phyloP scores from a whole-genome alignment of 2,113 vertebrate species.

The Maccullochella peelii region DNA sequence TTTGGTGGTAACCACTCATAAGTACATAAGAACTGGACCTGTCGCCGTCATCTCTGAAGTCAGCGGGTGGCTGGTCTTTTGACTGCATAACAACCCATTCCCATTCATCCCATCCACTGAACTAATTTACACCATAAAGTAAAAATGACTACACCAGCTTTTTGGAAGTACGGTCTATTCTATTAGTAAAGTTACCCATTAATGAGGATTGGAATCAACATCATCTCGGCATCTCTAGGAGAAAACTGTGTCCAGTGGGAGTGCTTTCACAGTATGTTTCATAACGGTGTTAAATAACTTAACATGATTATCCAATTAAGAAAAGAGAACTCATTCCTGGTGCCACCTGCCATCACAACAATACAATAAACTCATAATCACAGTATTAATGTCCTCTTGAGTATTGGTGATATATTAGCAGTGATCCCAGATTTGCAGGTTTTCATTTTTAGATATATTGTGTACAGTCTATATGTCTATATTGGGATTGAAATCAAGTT shows the following conservation, averaged over 20 bases:
- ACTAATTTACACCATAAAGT: background rate
- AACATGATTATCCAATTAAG: background rate
- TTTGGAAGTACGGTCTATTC: background rate
- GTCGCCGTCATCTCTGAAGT: background rate
- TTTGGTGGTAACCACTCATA: background rate
- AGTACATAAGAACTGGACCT: background rate
- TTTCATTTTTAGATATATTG: background rate
- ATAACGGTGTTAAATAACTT: background rate
- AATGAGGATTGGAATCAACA: background rate
- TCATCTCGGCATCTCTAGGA: background rate
- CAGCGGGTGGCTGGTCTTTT: background rate
- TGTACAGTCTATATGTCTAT: background rate
- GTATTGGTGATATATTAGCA: background rate
- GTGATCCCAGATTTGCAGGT: background rate
- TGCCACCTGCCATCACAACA: background rate
- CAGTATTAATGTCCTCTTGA: background rate
- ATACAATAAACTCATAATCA: background rate
- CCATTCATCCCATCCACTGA: background rate
- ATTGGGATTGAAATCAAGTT: background rate
- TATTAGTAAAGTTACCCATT: background rate
- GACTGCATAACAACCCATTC: background rate
- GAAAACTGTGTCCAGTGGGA: background rate
- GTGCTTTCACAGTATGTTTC: background rate
- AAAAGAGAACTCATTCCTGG: background rate
- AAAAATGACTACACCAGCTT: background rate